Conservation (phyloP, 1,140 invertebrate genomes). For the Holotrichia oblita region DNA sequence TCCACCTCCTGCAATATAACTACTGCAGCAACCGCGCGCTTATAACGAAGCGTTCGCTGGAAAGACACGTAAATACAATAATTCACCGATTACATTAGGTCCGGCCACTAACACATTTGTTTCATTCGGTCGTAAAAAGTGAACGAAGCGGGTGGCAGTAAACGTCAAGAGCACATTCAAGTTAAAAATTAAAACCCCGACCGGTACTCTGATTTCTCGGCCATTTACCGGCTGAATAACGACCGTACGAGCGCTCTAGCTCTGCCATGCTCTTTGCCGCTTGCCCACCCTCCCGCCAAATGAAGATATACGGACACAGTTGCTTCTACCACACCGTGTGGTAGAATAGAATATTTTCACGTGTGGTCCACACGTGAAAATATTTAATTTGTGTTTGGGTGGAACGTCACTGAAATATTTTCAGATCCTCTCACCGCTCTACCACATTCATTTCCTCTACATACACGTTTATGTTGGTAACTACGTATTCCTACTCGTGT, state of each 20-base stretch:
- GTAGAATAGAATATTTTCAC: too few species aligned
- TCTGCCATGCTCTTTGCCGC: neutral
- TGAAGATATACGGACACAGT: constrained; percentile 56
- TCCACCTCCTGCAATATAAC: neutral
- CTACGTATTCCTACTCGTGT: constrained; percentile 4
- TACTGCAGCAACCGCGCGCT: neutral
- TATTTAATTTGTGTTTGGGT: constrained; percentile 56
- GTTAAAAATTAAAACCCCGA: constrained; percentile 58
- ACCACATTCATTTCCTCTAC: neutral
- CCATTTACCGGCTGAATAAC: constrained; percentile 58
- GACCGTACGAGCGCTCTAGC: constrained; percentile 43
- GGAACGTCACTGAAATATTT: constrained; percentile 55
- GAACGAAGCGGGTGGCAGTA: constrained; percentile 53
- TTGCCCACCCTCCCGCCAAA: constrained; percentile 49
- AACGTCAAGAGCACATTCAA: constrained; percentile 58
- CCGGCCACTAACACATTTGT: constrained; percentile 44
- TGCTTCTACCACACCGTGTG: constrained; percentile 55
- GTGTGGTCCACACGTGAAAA: constrained; percentile 58
- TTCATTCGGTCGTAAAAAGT: constrained; percentile 54
- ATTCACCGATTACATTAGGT: constrained; percentile 45
- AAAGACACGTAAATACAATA: constrained; percentile 36
- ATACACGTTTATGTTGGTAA: neutral
- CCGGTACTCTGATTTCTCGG: constrained; percentile 57
- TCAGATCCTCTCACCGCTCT: constrained; percentile 46
- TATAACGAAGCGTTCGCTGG: constrained; percentile 4